phyloP scores from a whole-genome alignment of 2,797 vertebrate genomes.

The Xerus rutilus region DNA sequence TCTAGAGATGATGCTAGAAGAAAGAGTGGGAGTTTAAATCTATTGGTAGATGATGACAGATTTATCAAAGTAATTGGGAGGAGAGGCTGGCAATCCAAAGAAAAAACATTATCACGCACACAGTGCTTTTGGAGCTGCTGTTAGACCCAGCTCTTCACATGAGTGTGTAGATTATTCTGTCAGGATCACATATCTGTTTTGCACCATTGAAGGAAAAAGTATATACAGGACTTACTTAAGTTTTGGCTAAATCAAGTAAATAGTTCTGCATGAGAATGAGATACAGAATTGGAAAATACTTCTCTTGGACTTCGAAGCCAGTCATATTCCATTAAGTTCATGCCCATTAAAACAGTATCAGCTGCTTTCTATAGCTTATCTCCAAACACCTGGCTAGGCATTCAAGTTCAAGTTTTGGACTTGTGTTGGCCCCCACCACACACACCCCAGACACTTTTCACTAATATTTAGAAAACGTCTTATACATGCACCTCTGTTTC shows the following conservation, averaged over 20 bases:
- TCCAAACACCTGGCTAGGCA: neutral
- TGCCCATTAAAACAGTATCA: conserved; percentile 21
- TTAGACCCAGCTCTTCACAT: neutral
- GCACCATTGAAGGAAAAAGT: neutral
- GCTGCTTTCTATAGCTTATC: conserved; percentile 21
- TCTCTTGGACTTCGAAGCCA: conserved; percentile 18
- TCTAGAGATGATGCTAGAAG: neutral
- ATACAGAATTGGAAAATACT: conserved; percentile 58
- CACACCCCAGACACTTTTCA: neutral
- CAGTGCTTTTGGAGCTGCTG: neutral
- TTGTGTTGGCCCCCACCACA: too few species aligned
- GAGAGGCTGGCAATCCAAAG: neutral
- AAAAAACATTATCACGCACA: fast-evolving
- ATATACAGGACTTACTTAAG: neutral
- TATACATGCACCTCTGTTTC: neutral
- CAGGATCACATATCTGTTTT: neutral
- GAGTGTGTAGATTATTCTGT: neutral
- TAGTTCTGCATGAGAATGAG: conserved; percentile 23
- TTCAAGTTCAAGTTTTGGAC: neutral
- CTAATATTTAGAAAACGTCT: conserved; percentile 4
- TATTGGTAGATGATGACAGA: neutral
- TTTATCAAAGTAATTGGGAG: neutral
- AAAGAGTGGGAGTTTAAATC: neutral
- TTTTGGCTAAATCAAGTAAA: neutral
- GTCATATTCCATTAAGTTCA: conserved; percentile 48